Percentiles rank a stretch among this genome's conserved stretches.
Evolutionary conservation across 2,888 invertebrate genomes (phyloP).

Genomic region (Drosophila villosipedis): DNA sequence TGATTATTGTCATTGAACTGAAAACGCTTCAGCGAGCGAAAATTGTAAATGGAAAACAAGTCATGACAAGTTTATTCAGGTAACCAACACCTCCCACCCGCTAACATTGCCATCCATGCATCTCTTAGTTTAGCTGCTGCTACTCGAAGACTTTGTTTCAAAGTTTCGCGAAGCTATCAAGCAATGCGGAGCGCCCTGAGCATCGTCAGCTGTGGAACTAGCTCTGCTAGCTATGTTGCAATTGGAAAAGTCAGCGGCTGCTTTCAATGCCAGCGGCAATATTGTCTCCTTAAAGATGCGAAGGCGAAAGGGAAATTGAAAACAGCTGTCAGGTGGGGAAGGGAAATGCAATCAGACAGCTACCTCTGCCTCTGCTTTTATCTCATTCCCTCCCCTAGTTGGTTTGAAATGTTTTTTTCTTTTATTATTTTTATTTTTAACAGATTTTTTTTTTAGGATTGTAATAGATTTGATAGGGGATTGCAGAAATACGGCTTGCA

Average conservation of each 20-base stretch:
- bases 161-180: slow-evolving; percentile 75
- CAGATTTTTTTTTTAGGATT: not conserved
- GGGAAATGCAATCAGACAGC: slow-evolving; percentile 72
- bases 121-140: slow-evolving; percentile 61
- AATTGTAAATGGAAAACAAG: slow-evolving; percentile 56
- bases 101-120: slow-evolving; percentile 24
- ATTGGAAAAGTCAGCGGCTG: slow-evolving; percentile 78
- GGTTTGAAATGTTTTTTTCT: slow-evolving; percentile 23
- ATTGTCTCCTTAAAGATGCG: slow-evolving; percentile 46
- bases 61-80: slow-evolving; percentile 35
- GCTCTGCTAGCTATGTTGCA: slow-evolving; percentile 42
- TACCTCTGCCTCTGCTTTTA: not conserved
- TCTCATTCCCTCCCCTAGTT: slow-evolving; percentile 4
- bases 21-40: slow-evolving; percentile 48
- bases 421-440: slow-evolving; percentile 27
- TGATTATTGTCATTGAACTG: slow-evolving; percentile 74
- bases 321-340: slow-evolving; percentile 59
- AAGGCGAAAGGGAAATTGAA: slow-evolving; percentile 60
- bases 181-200: slow-evolving; percentile 34
- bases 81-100: slow-evolving; percentile 1
- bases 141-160: slow-evolving; percentile 61
- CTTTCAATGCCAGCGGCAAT: slow-evolving; percentile 69
- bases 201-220: slow-evolving; percentile 13
- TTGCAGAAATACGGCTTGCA: slow-evolving; percentile 15
- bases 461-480: slow-evolving; percentile 19